Conservation (phyloP, 2,888 invertebrate genomes). For the Euclidia mi region DNA sequence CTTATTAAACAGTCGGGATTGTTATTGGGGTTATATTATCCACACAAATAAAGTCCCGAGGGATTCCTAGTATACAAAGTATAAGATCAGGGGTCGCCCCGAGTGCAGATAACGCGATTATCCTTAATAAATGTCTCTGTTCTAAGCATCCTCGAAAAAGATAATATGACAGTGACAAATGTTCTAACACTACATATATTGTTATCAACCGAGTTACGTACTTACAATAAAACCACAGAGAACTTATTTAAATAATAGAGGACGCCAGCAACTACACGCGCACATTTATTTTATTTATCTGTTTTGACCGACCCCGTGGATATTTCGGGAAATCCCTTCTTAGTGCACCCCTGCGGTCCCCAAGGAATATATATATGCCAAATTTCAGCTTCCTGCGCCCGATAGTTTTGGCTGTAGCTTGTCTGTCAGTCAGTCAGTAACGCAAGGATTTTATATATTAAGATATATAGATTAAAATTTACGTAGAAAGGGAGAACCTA, state of each 20-base stretch:
- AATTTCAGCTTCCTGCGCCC: too few species aligned
- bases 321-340: too few species aligned
- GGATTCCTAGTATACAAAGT: constrained; percentile 36
- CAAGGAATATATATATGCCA: too few species aligned
- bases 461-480: too few species aligned
- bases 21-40: constrained; percentile 6
- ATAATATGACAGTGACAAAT: constrained; percentile 26
- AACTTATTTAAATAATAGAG: constrained; percentile 8
- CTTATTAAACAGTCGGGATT: constrained; percentile 4
- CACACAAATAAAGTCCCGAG: constrained; percentile 10
- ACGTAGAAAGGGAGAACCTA: constrained; percentile 5
- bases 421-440: too few species aligned
- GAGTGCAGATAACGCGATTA: constrained; percentile 46
- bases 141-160: constrained; percentile 14
- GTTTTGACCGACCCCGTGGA: too few species aligned
- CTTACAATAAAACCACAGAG: not conserved
- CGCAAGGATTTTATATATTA: too few species aligned
- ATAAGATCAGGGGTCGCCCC: constrained; percentile 42
- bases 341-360: too few species aligned
- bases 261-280: too few species aligned
- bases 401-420: too few species aligned
- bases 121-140: constrained; percentile 22
- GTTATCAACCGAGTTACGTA: constrained; percentile 2
- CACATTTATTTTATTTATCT: too few species aligned
- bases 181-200: constrained; percentile 3